Conservation (phyloP, 2,888 invertebrate genomes). For the Ypsolopha sequella region DNA sequence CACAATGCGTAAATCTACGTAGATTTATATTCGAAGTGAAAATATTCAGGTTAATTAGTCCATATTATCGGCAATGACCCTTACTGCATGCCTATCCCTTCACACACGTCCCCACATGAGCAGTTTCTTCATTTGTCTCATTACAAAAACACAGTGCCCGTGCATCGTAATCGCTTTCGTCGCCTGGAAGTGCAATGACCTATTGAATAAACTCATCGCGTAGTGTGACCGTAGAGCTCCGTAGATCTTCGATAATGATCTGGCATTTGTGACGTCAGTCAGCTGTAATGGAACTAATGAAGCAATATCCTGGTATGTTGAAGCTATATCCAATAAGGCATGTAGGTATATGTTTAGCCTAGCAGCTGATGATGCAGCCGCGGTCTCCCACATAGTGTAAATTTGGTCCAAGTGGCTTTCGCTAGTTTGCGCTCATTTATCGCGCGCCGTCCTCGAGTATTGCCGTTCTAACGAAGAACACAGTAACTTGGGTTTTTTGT, state of each 20-base stretch:
- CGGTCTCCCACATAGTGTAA: slow-evolving; percentile 68
- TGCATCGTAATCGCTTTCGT: slow-evolving; percentile 51
- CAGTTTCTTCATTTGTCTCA: slow-evolving; percentile 22
- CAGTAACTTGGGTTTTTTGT: too few species aligned
- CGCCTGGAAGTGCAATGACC: slow-evolving; percentile 68
- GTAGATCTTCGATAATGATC: slow-evolving; percentile 1
- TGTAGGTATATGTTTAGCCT: background rate
- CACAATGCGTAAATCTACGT: too few species aligned
- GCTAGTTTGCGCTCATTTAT: slow-evolving; percentile 63
- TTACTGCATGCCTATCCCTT: background rate
- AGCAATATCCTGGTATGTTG: background rate
- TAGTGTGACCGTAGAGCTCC: slow-evolving; percentile 19
- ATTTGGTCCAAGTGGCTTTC: slow-evolving; percentile 67
- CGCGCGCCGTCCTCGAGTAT: slow-evolving; percentile 39
- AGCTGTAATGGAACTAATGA: background rate
- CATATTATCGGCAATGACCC: too few species aligned
- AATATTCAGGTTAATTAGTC: too few species aligned
- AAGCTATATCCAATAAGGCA: background rate
- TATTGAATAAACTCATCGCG: slow-evolving; percentile 48
- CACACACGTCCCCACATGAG: background rate
- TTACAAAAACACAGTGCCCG: slow-evolving; percentile 45
- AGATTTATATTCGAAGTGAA: too few species aligned
- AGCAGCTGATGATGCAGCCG: slow-evolving; percentile 57
- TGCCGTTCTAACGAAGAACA: too few species aligned
- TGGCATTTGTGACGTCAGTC: background rate